Conservation (phyloP, 2,888 invertebrate genomes). For the Xylota segnis region DNA sequence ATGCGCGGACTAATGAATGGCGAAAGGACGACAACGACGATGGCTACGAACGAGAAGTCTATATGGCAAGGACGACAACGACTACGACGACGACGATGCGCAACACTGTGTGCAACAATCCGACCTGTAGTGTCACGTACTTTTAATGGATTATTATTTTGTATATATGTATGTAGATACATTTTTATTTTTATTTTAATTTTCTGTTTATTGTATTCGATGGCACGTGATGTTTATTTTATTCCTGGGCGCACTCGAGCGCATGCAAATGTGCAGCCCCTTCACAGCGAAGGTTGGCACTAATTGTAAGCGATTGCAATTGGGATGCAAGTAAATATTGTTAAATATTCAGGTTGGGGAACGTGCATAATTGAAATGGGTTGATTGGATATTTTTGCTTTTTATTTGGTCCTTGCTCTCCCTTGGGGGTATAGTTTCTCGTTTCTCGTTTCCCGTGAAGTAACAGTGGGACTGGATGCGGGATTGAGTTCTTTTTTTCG, state of each 20-base stretch:
- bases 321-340: conserved; percentile 44
- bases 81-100: background rate
- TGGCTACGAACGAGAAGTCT: background rate
- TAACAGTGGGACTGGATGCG: background rate
- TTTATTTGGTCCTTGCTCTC: background rate
- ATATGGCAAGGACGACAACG: background rate
- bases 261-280: background rate
- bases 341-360: conserved; percentile 22
- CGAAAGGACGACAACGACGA: conserved; percentile 4
- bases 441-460: background rate
- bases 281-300: background rate
- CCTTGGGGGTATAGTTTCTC: background rate
- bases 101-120: conserved; percentile 30
- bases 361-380: conserved; percentile 27
- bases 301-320: conserved; percentile 45
- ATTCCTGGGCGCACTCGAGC: conserved; percentile 12
- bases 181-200: conserved; percentile 38
- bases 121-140: conserved; percentile 48
- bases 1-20: conserved; percentile 23
- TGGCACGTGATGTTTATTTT: conserved; percentile 57
- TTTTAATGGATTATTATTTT: conserved; percentile 60
- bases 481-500: background rate
- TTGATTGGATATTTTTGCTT: conserved; percentile 16
- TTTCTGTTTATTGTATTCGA: conserved; percentile 42
- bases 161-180: no score